These are phyloP conservation scores for Channa maculata DNA, from an alignment of 2,113 vertebrate species.

Conservation along the genomic window DNA sequence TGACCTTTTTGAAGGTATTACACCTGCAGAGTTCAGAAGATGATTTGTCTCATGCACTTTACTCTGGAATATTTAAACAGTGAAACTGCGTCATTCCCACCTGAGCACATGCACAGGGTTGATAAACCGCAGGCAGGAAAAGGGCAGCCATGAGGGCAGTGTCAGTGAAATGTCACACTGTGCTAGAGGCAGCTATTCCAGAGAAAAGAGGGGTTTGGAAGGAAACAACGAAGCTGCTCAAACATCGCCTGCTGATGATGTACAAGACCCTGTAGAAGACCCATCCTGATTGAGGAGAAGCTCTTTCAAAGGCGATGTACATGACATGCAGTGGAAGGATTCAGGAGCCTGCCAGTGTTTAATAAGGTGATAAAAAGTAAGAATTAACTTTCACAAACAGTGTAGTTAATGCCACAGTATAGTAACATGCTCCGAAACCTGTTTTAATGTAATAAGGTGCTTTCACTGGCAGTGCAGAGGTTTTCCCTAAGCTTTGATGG, in stretches of 20 bases:
- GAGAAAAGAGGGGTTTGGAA: background rate
- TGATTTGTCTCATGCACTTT: constrained; percentile 20
- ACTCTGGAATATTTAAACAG: constrained; percentile 37
- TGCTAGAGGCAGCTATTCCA: background rate
- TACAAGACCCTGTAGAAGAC: background rate
- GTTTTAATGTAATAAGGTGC: no score
- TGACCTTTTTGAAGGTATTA: constrained; percentile 42
- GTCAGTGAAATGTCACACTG: constrained; percentile 30
- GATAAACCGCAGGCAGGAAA: constrained; percentile 24
- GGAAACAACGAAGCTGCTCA: background rate
- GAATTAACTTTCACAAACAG: no score
- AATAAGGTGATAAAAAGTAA: no score
- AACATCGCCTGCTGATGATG: background rate
- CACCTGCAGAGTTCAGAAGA: constrained; percentile 44
- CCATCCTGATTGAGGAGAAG: no score
- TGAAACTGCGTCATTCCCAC: constrained; percentile 11
- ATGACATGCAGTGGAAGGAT: no score
- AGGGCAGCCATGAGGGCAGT: constrained; percentile 14
- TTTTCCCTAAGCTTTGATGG: no score
- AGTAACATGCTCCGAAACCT: no score
- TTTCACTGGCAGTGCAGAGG: no score
- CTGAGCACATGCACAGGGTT: constrained; percentile 11
- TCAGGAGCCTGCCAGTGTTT: no score
- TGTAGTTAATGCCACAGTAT: no score
- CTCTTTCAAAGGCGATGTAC: no score